A percentile compares a stretch with the other conserved stretches of the same genome.
Evolutionary conservation across 1,140 invertebrate genomes (phyloP).

Genomic region (Trigoniulus corallinus): DNA sequence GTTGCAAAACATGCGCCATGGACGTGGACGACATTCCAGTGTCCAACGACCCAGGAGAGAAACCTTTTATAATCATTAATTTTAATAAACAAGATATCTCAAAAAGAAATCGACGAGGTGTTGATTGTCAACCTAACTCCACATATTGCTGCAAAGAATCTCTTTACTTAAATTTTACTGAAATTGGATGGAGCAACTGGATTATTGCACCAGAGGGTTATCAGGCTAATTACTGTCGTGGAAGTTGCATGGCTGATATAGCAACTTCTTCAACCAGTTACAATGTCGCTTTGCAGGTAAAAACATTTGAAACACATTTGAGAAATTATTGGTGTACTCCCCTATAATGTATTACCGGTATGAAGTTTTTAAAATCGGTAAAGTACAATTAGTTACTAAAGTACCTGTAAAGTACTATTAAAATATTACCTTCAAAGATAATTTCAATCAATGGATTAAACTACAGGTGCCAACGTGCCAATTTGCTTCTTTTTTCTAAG

Average conservation of each 20-base stretch:
- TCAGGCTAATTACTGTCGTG: conserved; percentile 67
- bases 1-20: conserved; percentile 55
- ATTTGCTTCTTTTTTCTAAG: no score
- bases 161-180: conserved; percentile 59
- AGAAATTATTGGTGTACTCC: no score
- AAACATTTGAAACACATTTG: no score
- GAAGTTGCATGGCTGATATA: conserved; percentile 49
- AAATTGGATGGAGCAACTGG: conserved; percentile 75
- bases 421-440: no score
- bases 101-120: conserved; percentile 40
- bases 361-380: no score
- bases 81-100: conserved; percentile 25
- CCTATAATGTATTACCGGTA: no score
- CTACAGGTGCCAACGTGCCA: no score
- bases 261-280: no score
- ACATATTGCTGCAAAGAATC: conserved; percentile 63
- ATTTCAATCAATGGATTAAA: no score
- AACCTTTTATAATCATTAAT: conserved; percentile 54
- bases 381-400: no score
- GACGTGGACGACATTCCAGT: conserved; percentile 38
- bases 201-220: conserved; percentile 62
- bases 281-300: no score
- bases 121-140: conserved; percentile 47
- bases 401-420: no score
- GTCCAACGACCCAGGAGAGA: conserved; percentile 40